These are phyloP conservation scores for Eumacrocentrus americanus DNA, from an alignment of 2,888 invertebrate genomes.

Conservation along the genomic window DNA sequence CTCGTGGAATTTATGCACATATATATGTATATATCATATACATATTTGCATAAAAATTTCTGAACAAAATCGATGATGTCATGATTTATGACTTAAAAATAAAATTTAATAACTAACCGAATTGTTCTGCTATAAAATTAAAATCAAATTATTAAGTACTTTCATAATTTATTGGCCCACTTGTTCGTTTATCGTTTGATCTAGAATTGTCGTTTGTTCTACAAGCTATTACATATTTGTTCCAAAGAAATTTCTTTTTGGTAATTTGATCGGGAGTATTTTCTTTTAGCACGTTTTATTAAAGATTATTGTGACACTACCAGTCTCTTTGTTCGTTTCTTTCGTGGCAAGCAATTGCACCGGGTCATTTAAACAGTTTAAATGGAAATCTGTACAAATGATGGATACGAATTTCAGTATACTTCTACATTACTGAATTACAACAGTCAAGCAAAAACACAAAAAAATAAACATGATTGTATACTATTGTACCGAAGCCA, in stretches of 20 bases:
- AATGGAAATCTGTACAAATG: background rate
- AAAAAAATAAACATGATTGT: background rate
- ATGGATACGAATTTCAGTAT: background rate
- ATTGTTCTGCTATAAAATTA: too few relatives aligned
- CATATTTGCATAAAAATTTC: too few relatives aligned
- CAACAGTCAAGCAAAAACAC: too few relatives aligned
- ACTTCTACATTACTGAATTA: too few relatives aligned
- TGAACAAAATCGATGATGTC: too few relatives aligned
- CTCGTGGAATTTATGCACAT: background rate
- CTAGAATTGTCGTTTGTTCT: too few relatives aligned
- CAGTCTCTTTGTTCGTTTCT: constrained; percentile 22
- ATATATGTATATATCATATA: constrained; percentile 2
- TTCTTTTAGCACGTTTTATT: background rate
- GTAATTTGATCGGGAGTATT: background rate
- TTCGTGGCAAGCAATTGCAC: background rate
- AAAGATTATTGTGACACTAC: constrained; percentile 18
- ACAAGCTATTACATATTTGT: too few relatives aligned
- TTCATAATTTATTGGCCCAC: too few relatives aligned
- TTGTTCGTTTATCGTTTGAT: too few relatives aligned
- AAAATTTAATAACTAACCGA: too few relatives aligned
- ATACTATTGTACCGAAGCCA: background rate
- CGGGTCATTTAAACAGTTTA: background rate
- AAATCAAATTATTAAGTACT: too few relatives aligned
- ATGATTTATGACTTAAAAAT: too few relatives aligned
- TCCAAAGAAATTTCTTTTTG: background rate